phyloP scores from a whole-genome alignment of 1,140 invertebrate species.

The Anthonomus grandis region DNA sequence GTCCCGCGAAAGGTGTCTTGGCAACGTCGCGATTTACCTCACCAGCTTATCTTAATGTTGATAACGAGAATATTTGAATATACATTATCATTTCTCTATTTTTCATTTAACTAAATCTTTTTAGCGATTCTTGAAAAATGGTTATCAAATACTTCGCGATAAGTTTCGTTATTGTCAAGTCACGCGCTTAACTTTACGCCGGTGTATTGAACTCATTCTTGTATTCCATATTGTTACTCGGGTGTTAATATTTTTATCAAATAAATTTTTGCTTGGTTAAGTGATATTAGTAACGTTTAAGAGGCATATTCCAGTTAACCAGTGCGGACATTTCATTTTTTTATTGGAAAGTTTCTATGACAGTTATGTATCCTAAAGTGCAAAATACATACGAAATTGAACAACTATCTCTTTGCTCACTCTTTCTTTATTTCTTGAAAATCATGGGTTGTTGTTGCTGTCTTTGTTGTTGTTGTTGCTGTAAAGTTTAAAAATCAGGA shows the following conservation, averaged over 20 bases:
- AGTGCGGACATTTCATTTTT: background rate
- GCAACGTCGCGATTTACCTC: constrained; percentile 21
- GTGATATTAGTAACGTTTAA: background rate
- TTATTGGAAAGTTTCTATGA: background rate
- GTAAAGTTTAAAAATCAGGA: constrained; percentile 12
- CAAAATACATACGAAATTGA: constrained; percentile 17
- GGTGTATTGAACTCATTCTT: background rate
- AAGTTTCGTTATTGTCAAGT: constrained; percentile 6
- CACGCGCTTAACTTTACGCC: background rate
- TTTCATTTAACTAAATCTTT: constrained; percentile 24
- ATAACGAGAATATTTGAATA: constrained; percentile 22
- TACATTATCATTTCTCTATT: constrained; percentile 16
- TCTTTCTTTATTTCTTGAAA: constrained; percentile 25
- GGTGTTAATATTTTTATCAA: background rate
- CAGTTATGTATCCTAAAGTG: constrained; percentile 21
- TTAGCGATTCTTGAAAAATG: constrained; percentile 21
- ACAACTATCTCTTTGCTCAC: constrained; percentile 15
- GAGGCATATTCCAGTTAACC: background rate
- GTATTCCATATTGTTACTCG: background rate
- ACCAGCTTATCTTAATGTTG: constrained; percentile 23
- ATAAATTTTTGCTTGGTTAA: background rate
- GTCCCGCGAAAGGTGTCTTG: background rate
- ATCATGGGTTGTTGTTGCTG: constrained; percentile 24
- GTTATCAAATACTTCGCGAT: constrained; percentile 1
- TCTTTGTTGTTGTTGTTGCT: constrained; percentile 12